Evolutionary conservation across 2,113 vertebrate genomes (phyloP), one percentile per base, ranked within the genome.

Genomic region (Anoplopoma fimbria): DNA sequence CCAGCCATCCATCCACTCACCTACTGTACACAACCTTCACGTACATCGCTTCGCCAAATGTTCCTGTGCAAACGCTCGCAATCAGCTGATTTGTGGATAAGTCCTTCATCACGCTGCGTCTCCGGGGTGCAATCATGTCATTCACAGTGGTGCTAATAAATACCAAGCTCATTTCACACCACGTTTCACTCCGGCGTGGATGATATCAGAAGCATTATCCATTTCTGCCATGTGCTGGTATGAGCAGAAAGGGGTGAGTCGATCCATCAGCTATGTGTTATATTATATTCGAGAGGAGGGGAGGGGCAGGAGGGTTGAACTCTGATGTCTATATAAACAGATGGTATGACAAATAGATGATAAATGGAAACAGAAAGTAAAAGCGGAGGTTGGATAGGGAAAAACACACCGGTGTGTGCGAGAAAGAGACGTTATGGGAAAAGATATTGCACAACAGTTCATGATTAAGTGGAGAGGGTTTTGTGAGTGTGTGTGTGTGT

Each of bases 71-170:
- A 81, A 84, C 17, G 40, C 80, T 81, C 69, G 70, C 89, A 90
- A 83, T 49, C 81, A 47, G 72, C 57, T 29, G 25, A 91, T 91
- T 90, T 89, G 80, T 53, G 64, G 82, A 93, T 93, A 89, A 89
- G 81, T 86, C 70, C 73, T 89, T 81, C 86, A 63, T 83, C 81
- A 75, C 62, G 34, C 72, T 65, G 34, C 72, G 69, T 87, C 90
- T 87, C 90, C 64, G 27, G 92, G 89, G 91, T 85, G 88, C 91
- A 92, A 92, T 93, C 91, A 91, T 88, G 91, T 90, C 91, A 93
- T 91, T 92, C 87, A 89, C 83, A 29, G 73, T 58, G 81, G 51
- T 7, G 60, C 86, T 90, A 92, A 91, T 86, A 85, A 93, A 94
- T 83, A 91, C 63, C 62, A 49, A 79, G 82, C 89, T 91, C 84